Percentiles rank a stretch among this genome's conserved stretches.
Evolutionary conservation across 1,140 invertebrate genomes (phyloP).

Genomic region (Diploscapter pachys): DNA sequence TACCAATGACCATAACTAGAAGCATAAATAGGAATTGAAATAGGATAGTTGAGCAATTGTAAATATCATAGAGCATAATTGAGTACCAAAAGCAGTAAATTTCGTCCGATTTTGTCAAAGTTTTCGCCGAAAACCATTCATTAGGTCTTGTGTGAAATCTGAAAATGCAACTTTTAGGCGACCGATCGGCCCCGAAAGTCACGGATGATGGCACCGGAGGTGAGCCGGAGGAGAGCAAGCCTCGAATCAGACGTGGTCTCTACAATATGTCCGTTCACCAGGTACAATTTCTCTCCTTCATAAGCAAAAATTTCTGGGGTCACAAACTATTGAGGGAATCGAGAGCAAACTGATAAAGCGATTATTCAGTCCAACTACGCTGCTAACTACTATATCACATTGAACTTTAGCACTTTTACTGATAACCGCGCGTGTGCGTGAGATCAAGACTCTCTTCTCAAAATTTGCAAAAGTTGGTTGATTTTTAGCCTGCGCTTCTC

Average conservation of each 20-base stretch:
- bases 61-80: no score
- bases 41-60: no score
- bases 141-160: slow-evolving; percentile 11
- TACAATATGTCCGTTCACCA: slow-evolving; percentile 56
- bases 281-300: slow-evolving; percentile 9
- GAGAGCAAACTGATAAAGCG: slow-evolving; percentile 5
- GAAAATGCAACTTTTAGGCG: slow-evolving; percentile 41
- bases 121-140: slow-evolving; percentile 13
- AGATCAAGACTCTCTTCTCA: no score
- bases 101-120: no score
- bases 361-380: not conserved
- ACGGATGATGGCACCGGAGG: slow-evolving; percentile 30
- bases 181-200: slow-evolving; percentile 37
- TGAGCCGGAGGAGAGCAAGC: slow-evolving; percentile 53
- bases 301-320: no score
- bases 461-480: no score
- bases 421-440: no score
- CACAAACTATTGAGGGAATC: not conserved
- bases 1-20: no score
- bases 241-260: slow-evolving; percentile 55
- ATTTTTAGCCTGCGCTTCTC: no score
- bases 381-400: not conserved
- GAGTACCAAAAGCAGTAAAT: no score
- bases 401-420: no score
- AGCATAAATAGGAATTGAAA: no score